Conservation (phyloP, 2,113 vertebrate species). For the Pipra filicauda region DNA sequence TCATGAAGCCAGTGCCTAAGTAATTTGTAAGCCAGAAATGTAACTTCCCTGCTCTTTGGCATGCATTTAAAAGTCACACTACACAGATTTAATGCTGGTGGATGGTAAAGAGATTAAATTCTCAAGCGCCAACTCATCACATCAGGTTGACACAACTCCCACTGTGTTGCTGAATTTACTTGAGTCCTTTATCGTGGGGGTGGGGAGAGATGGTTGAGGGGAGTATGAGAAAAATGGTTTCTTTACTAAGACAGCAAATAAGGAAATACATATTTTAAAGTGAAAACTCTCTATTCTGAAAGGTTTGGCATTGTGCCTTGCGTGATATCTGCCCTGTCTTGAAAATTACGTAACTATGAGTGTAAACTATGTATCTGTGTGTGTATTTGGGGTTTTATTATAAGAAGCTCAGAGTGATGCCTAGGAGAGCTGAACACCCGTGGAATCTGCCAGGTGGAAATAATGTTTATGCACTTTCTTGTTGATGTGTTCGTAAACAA, state of each 20-base stretch:
- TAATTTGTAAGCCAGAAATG: constrained; percentile 54
- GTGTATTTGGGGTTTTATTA: constrained; percentile 10
- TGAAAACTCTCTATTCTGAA: constrained; percentile 40
- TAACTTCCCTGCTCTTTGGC: constrained; percentile 57
- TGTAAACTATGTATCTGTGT: background rate
- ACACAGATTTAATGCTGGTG: constrained; percentile 56
- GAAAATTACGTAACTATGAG: constrained; percentile 28
- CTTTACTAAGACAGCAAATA: constrained; percentile 44
- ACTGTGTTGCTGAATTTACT: constrained; percentile 54
- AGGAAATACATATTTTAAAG: constrained; percentile 50
- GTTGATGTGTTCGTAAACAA: constrained; percentile 41
- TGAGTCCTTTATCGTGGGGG: constrained; percentile 43
- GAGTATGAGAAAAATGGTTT: constrained; percentile 51
- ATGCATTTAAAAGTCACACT: constrained; percentile 53
- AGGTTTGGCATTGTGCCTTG: background rate
- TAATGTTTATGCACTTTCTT: constrained; percentile 28
- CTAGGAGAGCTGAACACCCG: constrained; percentile 1
- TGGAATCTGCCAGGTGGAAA: constrained; percentile 31
- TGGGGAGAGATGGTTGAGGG: constrained; percentile 7
- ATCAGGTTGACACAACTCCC: constrained; percentile 49
- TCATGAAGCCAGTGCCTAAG: constrained; percentile 58
- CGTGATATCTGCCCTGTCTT: constrained; percentile 28
- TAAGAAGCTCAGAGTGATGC: background rate
- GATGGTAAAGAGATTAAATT: constrained; percentile 69
- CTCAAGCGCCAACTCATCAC: constrained; percentile 59